Base-by-base conservation (phyloP, 35 echinoderm and acorn worm species). In the Apostichopus californicus region DNA sequence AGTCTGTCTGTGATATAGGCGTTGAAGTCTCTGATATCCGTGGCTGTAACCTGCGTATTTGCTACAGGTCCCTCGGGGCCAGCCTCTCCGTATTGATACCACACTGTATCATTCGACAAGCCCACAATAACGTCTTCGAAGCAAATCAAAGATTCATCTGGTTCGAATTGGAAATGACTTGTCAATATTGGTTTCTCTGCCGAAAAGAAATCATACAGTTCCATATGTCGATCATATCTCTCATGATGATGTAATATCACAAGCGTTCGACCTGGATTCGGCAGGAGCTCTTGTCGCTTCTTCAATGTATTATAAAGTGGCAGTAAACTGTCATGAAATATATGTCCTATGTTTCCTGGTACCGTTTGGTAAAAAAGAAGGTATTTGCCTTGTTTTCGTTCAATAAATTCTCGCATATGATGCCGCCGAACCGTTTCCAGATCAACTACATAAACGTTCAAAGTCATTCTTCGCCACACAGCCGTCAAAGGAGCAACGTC, bases 61-160 rank as follows among this genome's bases (percentile, higher is more conserved):
- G 0, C 18, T 52, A 87, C 59, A 5, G 86, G 86, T 52, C 86
- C 86, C 57, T 87, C 86, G 18, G 8, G 6, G n/a, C 0, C 10
- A 52, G 25, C 18, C 8, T 24, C 20, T 6, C 86, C 86, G 26
- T 87, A 87, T 25, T 87, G 86, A 52, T 87, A 87, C 86, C 86
- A 87, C 17, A 68, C 0, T 8, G 86, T 24, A 21, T 87, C 86
- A 22, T 18, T 71, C 5, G 86, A 87, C 18, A 87, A 68, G 12
- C 86, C 86, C 6, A 87, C 57, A 5, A 7, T 0, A 10, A 87
- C 25, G 59, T 87, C 86, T 52, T 87, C 86, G 57, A 87, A 87
- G 20, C 86, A 87, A 28, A 57, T 66, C 4, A 87, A n/a, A 22
- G 59, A 68, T 25, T 64, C 86, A 1, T 64, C 17, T 3, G 64